Evolutionary conservation across 2,797 vertebrate species (phyloP).

Genomic region (Ceryle rudis): DNA sequence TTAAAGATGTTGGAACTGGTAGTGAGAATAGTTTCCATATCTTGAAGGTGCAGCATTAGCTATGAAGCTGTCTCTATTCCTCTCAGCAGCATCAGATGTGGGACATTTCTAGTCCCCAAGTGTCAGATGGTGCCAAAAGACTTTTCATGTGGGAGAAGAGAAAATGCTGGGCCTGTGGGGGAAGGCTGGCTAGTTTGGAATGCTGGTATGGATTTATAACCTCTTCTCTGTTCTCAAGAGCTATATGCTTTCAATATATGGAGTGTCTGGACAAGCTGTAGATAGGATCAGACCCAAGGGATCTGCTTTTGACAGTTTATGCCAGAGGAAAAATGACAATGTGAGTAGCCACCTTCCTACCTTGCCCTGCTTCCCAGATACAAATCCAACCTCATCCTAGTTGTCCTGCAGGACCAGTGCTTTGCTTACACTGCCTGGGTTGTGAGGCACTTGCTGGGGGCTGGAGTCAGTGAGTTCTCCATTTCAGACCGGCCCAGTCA

Average conservation of each 20-base stretch:
- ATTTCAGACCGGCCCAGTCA: neutral
- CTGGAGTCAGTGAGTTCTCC: neutral
- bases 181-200: neutral
- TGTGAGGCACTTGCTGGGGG: rapidly evolving
- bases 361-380: neutral
- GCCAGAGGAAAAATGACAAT: neutral
- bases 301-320: neutral
- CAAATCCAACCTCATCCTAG: neutral
- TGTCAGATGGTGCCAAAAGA: neutral
- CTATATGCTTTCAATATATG: neutral
- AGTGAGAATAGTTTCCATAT: neutral
- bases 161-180: neutral
- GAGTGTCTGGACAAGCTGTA: neutral
- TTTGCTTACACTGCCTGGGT: neutral
- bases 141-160: neutral
- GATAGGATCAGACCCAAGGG: neutral
- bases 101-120: neutral
- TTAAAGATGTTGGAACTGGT: neutral
- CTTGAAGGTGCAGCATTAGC: neutral
- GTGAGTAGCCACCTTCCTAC: neutral
- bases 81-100: neutral
- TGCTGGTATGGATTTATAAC: neutral
- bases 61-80: neutral
- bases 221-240: neutral
- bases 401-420: neutral